Base-by-base conservation (phyloP, 2,113 vertebrate genomes). In the Melanerpes formicivorus region DNA sequence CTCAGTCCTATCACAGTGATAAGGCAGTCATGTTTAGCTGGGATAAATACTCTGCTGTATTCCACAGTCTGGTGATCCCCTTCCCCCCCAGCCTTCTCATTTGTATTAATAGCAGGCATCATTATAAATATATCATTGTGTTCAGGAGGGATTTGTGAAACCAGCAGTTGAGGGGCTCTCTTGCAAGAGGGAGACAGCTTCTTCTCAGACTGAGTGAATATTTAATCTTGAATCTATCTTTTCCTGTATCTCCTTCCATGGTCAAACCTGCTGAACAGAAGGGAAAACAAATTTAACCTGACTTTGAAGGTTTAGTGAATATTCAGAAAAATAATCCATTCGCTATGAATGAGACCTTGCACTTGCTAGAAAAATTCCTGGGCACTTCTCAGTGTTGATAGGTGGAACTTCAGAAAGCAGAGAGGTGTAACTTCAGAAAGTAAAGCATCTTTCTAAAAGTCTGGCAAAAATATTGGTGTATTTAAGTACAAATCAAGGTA, bases 131-230 rank as follows among this genome's bases (percentile, higher is more conserved):
- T n/a, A 72, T 81, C 46, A 34, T 26, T 44, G 12, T 32, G 10
- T 63, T 88, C 80, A 77, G 65, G 65, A 85, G 60, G 72, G 79
- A 93, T 60, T 56, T 85, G 55, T 70, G 70, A 91, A 83, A 80
- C 12, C 27, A 48, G 23, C 62, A 71, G 56, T 7, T 1, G 4
- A 86, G 32, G 37, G 19, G n/a, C 15, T 46, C 6, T 63, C 16
- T 83, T 80, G 66, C 62, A 58, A 66, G 44, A 78, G 30, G 10
- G 9, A 69, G 40, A 8, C 32, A 30, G 76, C 18, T 73, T 72
- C 80, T 76, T 37, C 54, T 62, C 29, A 59, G 59, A 9, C 18
- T 76, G 23, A 82, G 23, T 89, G 79, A 66, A 73, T 89, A 65
- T 52, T 92, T 90, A 70, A 75, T 80, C 63, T 64, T 65, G 34